These are phyloP conservation scores for Allacma fusca DNA, from an alignment of 2,888 invertebrate species.

Conservation along the genomic window DNA sequence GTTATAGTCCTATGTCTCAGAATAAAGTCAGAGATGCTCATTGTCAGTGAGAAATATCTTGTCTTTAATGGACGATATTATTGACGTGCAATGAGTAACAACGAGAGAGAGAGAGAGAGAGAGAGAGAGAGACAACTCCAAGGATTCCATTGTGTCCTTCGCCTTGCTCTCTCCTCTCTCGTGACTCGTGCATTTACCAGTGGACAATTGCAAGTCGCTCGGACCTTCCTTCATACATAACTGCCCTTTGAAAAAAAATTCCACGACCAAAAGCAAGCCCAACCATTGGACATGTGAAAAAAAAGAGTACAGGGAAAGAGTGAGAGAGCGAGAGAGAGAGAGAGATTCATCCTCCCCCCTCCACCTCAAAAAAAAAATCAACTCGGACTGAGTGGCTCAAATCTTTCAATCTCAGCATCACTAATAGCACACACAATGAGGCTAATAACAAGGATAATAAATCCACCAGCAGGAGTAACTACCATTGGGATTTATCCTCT, in stretches of 20 bases:
- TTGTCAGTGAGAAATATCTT: conserved; percentile 3
- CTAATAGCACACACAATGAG: no score
- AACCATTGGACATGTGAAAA: no score
- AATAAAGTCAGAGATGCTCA: not conserved
- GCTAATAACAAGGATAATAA: no score
- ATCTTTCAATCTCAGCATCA: no score
- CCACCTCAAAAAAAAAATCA: no score
- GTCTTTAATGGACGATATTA: conserved; percentile 3
- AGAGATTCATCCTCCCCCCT: no score
- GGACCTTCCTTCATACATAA: not conserved
- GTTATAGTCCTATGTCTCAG: not conserved
- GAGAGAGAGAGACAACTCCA: not conserved
- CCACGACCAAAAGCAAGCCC: no score
- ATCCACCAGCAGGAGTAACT: no score
- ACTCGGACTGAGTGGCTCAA: no score
- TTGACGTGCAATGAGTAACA: not conserved
- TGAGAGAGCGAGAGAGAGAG: no score
- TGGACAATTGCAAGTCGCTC: conserved; percentile 8
- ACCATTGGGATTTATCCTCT: no score
- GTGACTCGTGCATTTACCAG: conserved; percentile 8
- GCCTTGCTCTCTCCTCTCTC: not conserved
- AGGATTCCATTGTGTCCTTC: conserved; percentile 13
- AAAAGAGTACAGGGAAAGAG: no score
- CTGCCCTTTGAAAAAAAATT: not conserved
- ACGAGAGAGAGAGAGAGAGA: not conserved